Conservation (phyloP, 2,797 vertebrate species). For the Darevskia mixta region DNA sequence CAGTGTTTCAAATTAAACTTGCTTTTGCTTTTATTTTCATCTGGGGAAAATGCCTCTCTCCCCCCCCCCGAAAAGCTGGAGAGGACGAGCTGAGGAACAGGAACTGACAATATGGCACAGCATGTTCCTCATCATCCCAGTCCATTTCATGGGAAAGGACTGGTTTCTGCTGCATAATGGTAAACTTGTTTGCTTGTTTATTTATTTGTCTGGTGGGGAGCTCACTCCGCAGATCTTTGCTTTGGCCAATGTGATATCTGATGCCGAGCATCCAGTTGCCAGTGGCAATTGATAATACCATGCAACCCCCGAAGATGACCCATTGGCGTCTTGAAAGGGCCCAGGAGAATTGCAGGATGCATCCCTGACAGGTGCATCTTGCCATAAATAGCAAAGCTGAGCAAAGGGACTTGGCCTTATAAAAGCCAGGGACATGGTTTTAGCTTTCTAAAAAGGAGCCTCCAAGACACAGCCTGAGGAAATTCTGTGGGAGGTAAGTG, state of each 20-base stretch:
- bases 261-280: conserved; percentile 13
- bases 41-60: not conserved
- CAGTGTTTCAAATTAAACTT: not conserved
- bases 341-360: conserved; percentile 22
- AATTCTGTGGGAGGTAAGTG: conserved; percentile 24
- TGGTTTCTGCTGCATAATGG: too few relatives aligned
- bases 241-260: conserved; percentile 15
- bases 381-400: conserved; percentile 44
- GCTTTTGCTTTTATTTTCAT: not conserved
- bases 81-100: not conserved
- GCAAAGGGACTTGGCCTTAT: conserved; percentile 23
- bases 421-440: conserved; percentile 28
- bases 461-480: conserved; percentile 7
- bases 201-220: not conserved
- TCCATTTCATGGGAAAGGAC: not conserved
- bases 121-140: not conserved
- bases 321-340: conserved; percentile 30
- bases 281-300: conserved; percentile 35
- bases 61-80: not conserved
- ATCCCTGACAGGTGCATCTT: conserved; percentile 31
- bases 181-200: not conserved
- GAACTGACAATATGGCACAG: not conserved
- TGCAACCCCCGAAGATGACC: not conserved
- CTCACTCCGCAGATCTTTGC: not conserved
- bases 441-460: conserved; percentile 27